Evolutionary conservation across 2,888 invertebrate species (phyloP).

Genomic region (Heliconius ethilla): DNA sequence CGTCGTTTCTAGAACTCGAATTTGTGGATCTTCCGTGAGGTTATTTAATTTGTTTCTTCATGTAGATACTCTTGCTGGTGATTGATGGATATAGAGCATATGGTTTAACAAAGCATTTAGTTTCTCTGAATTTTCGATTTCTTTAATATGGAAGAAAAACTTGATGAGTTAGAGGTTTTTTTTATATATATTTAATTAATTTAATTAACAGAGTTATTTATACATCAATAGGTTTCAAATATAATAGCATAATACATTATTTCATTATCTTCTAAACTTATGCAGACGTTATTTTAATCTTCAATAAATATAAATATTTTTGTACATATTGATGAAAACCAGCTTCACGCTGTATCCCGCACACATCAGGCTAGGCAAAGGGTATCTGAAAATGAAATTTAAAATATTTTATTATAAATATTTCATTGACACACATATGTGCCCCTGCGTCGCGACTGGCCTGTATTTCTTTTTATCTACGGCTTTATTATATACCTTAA

Average conservation of each 20-base stretch:
- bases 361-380: too few relatives aligned
- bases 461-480: too few relatives aligned
- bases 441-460: too few relatives aligned
- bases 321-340: neutral
- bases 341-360: too few relatives aligned
- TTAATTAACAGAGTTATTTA: neutral
- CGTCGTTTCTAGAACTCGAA: constrained; percentile 68
- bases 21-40: constrained; percentile 74
- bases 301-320: neutral
- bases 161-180: neutral
- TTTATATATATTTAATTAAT: neutral
- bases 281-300: neutral
- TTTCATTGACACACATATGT: too few relatives aligned
- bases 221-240: too few relatives aligned
- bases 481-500: too few relatives aligned
- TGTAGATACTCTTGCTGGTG: constrained; percentile 49
- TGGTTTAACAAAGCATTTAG: neutral
- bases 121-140: neutral
- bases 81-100: constrained; percentile 37
- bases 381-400: too few relatives aligned
- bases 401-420: too few relatives aligned
- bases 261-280: neutral
- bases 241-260: neutral
- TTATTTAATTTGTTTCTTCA: constrained; percentile 76
- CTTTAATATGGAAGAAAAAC: neutral